Conservation (phyloP, 2,888 invertebrate genomes). For the Blomia tropicalis region DNA sequence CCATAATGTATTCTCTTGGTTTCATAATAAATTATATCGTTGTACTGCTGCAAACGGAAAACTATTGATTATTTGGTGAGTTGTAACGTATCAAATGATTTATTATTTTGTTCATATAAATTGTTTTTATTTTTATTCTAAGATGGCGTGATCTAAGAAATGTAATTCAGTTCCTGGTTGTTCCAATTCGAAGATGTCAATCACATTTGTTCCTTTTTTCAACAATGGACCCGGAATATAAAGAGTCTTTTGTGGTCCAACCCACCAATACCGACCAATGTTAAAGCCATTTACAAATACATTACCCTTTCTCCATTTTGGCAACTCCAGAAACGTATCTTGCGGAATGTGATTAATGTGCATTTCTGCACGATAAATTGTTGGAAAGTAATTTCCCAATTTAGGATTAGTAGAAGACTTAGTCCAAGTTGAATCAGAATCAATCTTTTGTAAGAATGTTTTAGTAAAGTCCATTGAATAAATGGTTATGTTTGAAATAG, state of each 20-base stretch:
- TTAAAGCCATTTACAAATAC: conserved; percentile 69
- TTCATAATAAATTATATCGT: no score
- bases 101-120: no score
- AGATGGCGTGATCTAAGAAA: conserved; percentile 19
- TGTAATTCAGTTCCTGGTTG: conserved; percentile 9
- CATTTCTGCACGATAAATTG: conserved; percentile 12
- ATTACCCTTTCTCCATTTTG: conserved; percentile 70
- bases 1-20: no score
- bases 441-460: conserved; percentile 30
- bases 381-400: conserved; percentile 33
- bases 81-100: no score
- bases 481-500: conserved; percentile 39
- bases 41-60: no score
- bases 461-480: conserved; percentile 42
- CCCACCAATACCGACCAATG: conserved; percentile 64
- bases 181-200: conserved; percentile 30
- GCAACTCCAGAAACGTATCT: conserved; percentile 61
- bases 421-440: conserved; percentile 31
- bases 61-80: no score
- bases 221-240: conserved; percentile 64
- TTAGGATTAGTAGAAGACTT: background rate
- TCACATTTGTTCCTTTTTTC: conserved; percentile 44
- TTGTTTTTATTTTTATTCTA: conserved; percentile 11
- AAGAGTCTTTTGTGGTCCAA: conserved; percentile 63
- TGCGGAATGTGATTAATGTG: conserved; percentile 23